phyloP scores from a whole-genome alignment of 2,797 vertebrate genomes.

The Pseudotriccus pelzelni region DNA sequence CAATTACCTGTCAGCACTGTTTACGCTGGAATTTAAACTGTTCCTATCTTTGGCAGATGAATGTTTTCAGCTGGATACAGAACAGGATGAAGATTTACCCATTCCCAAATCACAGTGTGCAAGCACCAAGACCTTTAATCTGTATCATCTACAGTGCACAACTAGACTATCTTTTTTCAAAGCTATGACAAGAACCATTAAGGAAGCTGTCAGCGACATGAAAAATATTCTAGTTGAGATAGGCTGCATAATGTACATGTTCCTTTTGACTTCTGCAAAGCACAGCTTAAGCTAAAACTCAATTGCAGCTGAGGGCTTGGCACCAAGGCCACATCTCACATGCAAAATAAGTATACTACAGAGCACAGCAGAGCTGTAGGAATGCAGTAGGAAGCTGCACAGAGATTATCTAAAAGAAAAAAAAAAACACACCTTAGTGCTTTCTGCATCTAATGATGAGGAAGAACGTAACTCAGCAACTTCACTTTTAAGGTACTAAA shows the following conservation, averaged over 20 bases:
- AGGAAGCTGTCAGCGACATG: neutral
- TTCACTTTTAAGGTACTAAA: neutral
- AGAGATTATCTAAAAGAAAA: neutral
- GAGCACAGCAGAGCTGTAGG: neutral
- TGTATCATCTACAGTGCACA: neutral
- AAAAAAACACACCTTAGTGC: neutral
- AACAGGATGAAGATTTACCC: neutral
- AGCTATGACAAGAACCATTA: neutral
- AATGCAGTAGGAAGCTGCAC: neutral
- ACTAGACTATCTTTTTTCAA: neutral
- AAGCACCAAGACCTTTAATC: neutral
- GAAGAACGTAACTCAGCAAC: neutral
- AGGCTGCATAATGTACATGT: neutral
- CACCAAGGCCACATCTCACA: neutral
- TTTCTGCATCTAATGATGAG: neutral
- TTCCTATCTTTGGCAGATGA: neutral
- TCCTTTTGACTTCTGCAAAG: neutral
- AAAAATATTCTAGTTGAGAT: neutral
- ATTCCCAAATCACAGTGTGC: fast-evolving
- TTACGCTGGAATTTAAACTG: neutral
- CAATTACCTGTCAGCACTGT: neutral
- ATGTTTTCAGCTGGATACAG: neutral
- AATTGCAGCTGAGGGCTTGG: neutral
- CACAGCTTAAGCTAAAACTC: neutral
- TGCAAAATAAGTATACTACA: fast-evolving